Evolutionary conservation across 2,113 vertebrate species (phyloP).

Genomic region (Polypterus senegalus): DNA sequence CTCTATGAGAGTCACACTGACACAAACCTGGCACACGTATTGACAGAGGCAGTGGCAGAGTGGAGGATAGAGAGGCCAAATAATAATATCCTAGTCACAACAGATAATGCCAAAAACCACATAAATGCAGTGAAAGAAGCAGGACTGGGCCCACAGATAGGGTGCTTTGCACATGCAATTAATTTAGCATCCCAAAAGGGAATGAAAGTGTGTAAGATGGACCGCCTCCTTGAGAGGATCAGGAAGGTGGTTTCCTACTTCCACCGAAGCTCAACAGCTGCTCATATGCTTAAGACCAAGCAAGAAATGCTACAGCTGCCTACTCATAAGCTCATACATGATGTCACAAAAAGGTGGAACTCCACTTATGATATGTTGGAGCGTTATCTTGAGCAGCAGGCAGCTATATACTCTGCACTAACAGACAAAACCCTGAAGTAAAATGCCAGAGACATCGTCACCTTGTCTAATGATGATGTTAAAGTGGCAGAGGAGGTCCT

Average conservation of each 20-base stretch:
- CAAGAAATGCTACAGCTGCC: slow-evolving; percentile 17
- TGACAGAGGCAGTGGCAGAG: slow-evolving; percentile 4
- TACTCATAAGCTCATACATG: slow-evolving; percentile 14
- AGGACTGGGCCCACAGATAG: too few relatives aligned
- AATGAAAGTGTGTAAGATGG: slow-evolving; percentile 4
- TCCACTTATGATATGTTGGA: slow-evolving; percentile 15
- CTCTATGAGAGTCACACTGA: too few relatives aligned
- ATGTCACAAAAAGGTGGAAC: slow-evolving; percentile 14
- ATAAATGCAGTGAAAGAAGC: too few relatives aligned
- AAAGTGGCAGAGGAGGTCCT: slow-evolving; percentile 15
- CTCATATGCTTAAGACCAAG: slow-evolving; percentile 13
- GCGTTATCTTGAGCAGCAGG: slow-evolving; percentile 15
- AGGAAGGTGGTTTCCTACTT: not conserved
- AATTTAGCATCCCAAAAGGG: not conserved
- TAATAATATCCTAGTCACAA: too few relatives aligned
- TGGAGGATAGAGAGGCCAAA: not conserved
- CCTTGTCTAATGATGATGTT: slow-evolving; percentile 8
- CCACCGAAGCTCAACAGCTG: slow-evolving; percentile 2
- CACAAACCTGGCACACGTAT: slow-evolving; percentile 1
- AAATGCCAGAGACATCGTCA: too few relatives aligned
- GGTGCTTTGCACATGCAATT: too few relatives aligned
- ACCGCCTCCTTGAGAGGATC: slow-evolving; percentile 8
- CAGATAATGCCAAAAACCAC: too few relatives aligned
- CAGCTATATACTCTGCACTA: slow-evolving; percentile 10
- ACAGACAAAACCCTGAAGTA: too few relatives aligned